Evolutionary conservation across 2,797 vertebrate species (phyloP).

Genomic region (Lithobates pipiens): DNA sequence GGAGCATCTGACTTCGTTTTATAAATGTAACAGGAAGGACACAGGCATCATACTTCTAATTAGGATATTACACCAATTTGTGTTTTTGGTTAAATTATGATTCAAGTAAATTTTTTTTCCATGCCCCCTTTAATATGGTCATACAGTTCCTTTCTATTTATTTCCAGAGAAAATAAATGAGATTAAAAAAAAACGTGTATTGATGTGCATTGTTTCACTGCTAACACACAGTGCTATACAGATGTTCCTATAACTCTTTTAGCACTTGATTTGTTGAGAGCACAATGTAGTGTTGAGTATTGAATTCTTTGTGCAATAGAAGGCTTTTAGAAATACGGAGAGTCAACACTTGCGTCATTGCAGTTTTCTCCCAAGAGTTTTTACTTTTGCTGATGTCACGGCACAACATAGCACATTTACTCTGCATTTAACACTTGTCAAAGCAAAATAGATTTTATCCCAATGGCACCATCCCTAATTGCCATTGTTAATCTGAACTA

Average conservation of each 20-base stretch:
- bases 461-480: not conserved
- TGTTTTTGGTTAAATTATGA: too few species aligned
- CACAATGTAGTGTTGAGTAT: not conserved
- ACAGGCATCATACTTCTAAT: too few species aligned
- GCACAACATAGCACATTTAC: constrained; percentile 4
- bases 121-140: too few species aligned
- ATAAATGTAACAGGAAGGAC: too few species aligned
- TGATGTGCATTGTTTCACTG: not conserved
- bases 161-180: not conserved
- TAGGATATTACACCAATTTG: too few species aligned
- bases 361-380: constrained; percentile 5
- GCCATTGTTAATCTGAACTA: not conserved
- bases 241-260: not conserved
- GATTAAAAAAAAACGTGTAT: too few species aligned
- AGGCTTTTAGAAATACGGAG: not conserved
- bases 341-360: not conserved
- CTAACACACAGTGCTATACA: not conserved
- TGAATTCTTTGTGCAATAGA: not conserved
- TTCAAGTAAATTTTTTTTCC: too few species aligned
- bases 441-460: not conserved
- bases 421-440: constrained; percentile 16
- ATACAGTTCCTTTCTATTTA: not conserved
- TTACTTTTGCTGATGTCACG: constrained; percentile 16
- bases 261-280: not conserved
- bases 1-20: too few species aligned